phyloP scores from a whole-genome alignment of 2,888 invertebrate species.

The Eupithecia abbreviata region DNA sequence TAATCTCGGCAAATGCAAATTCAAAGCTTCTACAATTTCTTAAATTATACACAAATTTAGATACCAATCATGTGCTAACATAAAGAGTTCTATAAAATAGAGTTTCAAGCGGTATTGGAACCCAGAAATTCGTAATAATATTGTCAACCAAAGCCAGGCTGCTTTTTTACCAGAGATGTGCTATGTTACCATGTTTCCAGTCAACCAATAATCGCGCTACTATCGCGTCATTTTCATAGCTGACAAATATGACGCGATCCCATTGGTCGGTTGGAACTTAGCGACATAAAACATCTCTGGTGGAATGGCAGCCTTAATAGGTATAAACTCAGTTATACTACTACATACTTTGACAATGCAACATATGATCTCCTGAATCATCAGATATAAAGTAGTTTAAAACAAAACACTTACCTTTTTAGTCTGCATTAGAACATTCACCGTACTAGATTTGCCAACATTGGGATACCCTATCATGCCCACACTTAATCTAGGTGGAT shows the following conservation, averaged over 20 bases:
- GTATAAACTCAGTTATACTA: too few species aligned
- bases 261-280: too few species aligned
- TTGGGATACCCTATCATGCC: conserved; percentile 99
- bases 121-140: background rate
- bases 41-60: background rate
- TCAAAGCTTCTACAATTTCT: background rate
- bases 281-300: too few species aligned
- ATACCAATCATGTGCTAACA: background rate
- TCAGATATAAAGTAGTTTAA: background rate
- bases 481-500: conserved; percentile 87
- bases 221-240: too few species aligned
- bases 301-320: too few species aligned
- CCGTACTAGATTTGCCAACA: conserved; percentile 99
- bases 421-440: conserved; percentile 94
- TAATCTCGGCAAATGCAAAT: background rate
- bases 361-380: background rate
- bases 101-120: background rate
- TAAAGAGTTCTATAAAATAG: too few species aligned
- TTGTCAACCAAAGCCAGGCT: background rate
- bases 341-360: too few species aligned
- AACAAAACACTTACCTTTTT: conserved; percentile 86
- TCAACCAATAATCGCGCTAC: too few species aligned
- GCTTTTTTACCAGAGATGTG: too few species aligned
- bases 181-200: too few species aligned
- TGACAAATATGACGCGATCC: too few species aligned